Base-by-base conservation (phyloP, 2,888 invertebrate species). In the Phortica okadai region DNA sequence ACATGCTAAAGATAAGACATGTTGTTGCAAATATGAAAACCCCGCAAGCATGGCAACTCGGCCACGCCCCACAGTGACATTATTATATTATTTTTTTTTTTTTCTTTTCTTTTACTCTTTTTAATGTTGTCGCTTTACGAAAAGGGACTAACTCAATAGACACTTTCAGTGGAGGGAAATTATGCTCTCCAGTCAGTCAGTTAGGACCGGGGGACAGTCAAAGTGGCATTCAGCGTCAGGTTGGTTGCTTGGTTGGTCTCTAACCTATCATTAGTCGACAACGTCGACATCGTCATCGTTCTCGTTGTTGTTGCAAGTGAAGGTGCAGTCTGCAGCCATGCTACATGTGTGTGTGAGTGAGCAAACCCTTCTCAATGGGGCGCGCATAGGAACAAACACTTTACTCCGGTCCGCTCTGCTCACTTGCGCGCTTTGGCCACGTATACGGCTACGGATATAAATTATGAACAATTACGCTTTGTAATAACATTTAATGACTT, bases 391-490 rank as follows among this genome's bases (percentile, higher is more conserved):
- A 69, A 66, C 66, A 66, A 4, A 21, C 56, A 33, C 56, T 62
- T 10, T 62, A 62, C 8, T n/a, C 6, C 59, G n/a, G n/a, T n/a
- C n/a, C n/a, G n/a, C n/a, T n/a, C n/a, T n/a, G n/a, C n/a, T n/a
- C n/a, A n/a, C n/a, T n/a, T n/a, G 25, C 3, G 3, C 16, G 14
- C 50, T 8, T 11, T 14, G 50, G 1, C 50, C 10, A 50, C 6
- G 50, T 3, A 8, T 8, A 50, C 50, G 50, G 44, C 67, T 67
- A 64, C 74, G 74, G 67, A 75, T 84, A 82, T 86, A 86, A 85
- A 86, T 85, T 86, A 87, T 86, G 87, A 86, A 86, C 86, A 87
- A 86, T 86, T 86, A 87, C 86, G 86, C 86, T 83, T 87, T 85
- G 86, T 86, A 86, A 86, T 86, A 87, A 77, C 87, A 86, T 86